Conservation (phyloP, 2,888 invertebrate genomes). For the Megalurothrips usitatus region DNA sequence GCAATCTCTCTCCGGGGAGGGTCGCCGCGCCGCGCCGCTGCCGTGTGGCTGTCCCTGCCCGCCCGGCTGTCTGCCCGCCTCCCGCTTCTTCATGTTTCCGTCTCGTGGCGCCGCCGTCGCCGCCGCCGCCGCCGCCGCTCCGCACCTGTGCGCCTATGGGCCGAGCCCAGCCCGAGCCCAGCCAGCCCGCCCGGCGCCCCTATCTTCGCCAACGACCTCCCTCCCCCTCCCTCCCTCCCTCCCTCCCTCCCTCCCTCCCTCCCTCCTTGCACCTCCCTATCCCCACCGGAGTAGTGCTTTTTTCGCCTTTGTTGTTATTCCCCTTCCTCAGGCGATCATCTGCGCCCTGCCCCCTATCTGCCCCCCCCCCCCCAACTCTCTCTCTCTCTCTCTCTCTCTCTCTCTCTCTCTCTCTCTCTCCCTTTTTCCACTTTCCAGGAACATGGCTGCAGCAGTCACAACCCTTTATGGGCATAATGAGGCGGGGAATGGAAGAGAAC, state of each 20-base stretch:
- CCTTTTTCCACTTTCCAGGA: background rate
- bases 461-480: constrained; percentile 16
- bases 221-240: background rate
- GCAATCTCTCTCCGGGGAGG: too few species aligned
- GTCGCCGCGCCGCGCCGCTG: too few species aligned
- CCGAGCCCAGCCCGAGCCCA: too few species aligned
- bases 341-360: background rate
- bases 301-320: background rate
- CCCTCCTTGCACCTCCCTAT: too few species aligned
- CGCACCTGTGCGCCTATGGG: constrained; percentile 2
- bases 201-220: background rate
- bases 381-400: background rate
- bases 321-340: background rate
- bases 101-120: background rate
- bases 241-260: background rate
- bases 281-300: too few species aligned
- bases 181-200: background rate
- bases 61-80: background rate
- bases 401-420: background rate
- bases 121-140: background rate
- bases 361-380: background rate
- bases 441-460: background rate
- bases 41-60: background rate
- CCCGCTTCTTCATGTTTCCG: background rate
- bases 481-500: background rate